Evolutionary conservation across 2,797 vertebrate species (phyloP).

Genomic region (Premnoplex brunnescens): DNA sequence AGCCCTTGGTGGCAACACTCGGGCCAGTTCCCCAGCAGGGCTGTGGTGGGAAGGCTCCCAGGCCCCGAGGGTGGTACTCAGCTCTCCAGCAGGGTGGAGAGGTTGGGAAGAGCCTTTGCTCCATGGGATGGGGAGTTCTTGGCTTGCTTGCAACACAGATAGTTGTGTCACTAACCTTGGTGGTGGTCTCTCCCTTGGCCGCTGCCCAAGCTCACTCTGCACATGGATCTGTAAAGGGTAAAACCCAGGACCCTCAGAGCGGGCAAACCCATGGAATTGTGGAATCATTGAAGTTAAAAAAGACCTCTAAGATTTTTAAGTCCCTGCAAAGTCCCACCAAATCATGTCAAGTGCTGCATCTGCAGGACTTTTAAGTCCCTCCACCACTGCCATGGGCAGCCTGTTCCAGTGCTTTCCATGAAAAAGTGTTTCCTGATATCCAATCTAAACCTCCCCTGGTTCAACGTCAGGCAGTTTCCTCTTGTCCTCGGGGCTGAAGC

Average conservation of each 20-base stretch:
- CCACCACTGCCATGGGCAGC: not conserved
- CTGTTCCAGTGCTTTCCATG: not conserved
- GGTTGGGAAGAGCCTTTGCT: not conserved
- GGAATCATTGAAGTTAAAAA: too few relatives aligned
- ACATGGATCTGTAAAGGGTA: fast-evolving
- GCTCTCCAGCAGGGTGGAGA: not conserved
- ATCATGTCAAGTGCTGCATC: fast-evolving
- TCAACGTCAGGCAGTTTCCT: fast-evolving
- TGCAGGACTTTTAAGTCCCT: not conserved
- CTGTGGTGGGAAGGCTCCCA: not conserved
- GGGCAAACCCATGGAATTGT: not conserved
- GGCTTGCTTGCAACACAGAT: not conserved
- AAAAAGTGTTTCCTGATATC: not conserved
- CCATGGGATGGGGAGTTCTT: not conserved
- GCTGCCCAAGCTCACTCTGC: not conserved
- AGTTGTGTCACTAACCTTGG: not conserved
- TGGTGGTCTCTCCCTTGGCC: not conserved
- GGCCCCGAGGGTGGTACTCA: fast-evolving
- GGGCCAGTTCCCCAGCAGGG: fast-evolving
- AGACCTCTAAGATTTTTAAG: fast-evolving
- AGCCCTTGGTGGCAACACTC: not conserved
- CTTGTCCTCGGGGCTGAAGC: not conserved
- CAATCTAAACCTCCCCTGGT: not conserved
- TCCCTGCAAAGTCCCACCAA: not conserved
- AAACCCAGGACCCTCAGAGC: not conserved